Conservation (phyloP, 2,113 vertebrate species). For the Cynoglossus semilaevis region DNA sequence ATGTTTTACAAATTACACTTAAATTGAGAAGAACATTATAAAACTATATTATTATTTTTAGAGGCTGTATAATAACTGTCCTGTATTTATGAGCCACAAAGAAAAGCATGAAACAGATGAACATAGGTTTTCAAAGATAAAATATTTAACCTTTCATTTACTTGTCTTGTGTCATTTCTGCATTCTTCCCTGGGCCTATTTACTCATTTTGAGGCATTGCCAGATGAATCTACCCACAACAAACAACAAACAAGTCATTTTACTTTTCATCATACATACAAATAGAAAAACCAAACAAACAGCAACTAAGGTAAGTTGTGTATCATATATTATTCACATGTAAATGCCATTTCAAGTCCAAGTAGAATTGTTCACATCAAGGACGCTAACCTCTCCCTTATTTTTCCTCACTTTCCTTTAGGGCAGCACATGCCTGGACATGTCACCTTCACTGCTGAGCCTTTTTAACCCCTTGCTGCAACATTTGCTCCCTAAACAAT, state of each 20-base stretch:
- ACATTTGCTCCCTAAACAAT: slow-evolving; percentile 60
- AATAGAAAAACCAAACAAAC: too few species aligned
- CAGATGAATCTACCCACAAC: too few species aligned
- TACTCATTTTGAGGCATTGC: too few species aligned
- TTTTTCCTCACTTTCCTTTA: slow-evolving; percentile 50
- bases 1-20: too few species aligned
- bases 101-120: neutral
- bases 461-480: slow-evolving; percentile 65
- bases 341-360: slow-evolving; percentile 38
- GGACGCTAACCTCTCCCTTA: slow-evolving; percentile 52
- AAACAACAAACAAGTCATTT: too few species aligned
- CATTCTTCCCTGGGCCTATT: neutral
- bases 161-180: slow-evolving; percentile 1
- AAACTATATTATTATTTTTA: neutral
- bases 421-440: slow-evolving; percentile 65
- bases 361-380: slow-evolving; percentile 41
- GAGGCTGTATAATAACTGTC: neutral
- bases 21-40: neutral
- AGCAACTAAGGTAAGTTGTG: slow-evolving; percentile 20
- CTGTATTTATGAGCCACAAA: neutral
- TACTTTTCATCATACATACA: too few species aligned
- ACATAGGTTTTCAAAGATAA: neutral
- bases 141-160: slow-evolving; percentile 5
- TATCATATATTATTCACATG: slow-evolving; percentile 10
- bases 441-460: slow-evolving; percentile 62